phyloP scores from a whole-genome alignment of 2,113 vertebrate species.

The Protomyctophum bolini region DNA sequence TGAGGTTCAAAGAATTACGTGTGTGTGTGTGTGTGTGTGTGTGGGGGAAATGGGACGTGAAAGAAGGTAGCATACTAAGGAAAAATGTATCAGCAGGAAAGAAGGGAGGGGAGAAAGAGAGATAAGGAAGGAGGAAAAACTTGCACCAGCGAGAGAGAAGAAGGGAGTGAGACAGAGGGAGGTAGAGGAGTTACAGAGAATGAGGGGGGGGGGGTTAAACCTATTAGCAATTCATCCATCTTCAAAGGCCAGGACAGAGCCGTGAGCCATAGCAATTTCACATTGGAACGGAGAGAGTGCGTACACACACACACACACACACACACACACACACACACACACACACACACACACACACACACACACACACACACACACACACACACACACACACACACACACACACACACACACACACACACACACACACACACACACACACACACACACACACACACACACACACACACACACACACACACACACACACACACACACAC shows the following conservation, averaged over 20 bases:
- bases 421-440: conserved; percentile 12
- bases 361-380: conserved; percentile 19
- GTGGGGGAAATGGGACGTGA: background rate
- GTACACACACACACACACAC: conserved; percentile 19
- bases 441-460: conserved; percentile 15
- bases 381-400: conserved; percentile 20
- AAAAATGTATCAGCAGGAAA: background rate
- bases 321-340: conserved; percentile 5
- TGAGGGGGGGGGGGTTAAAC: conserved; percentile 48
- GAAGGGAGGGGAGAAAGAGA: background rate
- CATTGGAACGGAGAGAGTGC: conserved; percentile 37
- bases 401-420: conserved; percentile 8
- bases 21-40: background rate
- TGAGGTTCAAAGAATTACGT: conserved; percentile 2
- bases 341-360: background rate
- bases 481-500: background rate
- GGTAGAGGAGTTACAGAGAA: background rate
- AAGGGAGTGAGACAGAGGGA: background rate
- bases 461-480: conserved; percentile 6
- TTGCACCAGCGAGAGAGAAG: background rate
- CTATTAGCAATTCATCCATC: conserved; percentile 63
- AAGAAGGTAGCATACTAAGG: background rate
- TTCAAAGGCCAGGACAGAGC: conserved; percentile 62
- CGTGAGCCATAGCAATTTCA: conserved; percentile 55
- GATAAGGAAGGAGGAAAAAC: background rate